A percentile compares a stretch with the other conserved stretches of the same genome.
phyloP scores from a whole-genome alignment of 2,797 vertebrate genomes.

The Vipera latastei region DNA sequence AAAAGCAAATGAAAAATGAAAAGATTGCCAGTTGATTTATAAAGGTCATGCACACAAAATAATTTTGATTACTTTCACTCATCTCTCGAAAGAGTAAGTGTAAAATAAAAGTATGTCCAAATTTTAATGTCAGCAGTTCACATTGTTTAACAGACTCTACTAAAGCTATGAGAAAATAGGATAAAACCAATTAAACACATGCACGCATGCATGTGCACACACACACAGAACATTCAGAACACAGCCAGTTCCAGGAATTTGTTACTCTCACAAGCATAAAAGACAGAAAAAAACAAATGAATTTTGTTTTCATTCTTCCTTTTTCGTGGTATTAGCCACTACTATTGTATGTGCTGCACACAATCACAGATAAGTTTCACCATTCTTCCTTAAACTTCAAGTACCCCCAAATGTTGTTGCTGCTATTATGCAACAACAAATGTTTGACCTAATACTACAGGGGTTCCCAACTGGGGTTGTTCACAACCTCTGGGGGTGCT shows the following conservation, averaged over 20 bases:
- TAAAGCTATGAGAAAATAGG: conserved; percentile 27
- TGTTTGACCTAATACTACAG: not conserved
- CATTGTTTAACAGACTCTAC: conserved; percentile 39
- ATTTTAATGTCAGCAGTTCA: conserved; percentile 29
- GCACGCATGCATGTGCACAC: not conserved
- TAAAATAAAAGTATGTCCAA: conserved; percentile 37
- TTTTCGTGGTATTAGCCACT: not conserved
- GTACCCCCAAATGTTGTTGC: not conserved
- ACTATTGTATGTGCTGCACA: not conserved
- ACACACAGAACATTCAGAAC: not conserved
- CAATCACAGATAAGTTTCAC: not conserved
- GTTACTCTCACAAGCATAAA: not conserved
- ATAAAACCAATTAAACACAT: conserved; percentile 23
- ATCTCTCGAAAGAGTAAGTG: conserved; percentile 45
- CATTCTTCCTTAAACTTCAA: not conserved
- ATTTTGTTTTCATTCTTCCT: not conserved
- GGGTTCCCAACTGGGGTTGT: too few species aligned
- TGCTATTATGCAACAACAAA: not conserved
- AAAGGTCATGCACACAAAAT: conserved; percentile 59
- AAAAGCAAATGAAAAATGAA: conserved; percentile 52
- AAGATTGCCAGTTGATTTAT: conserved; percentile 51
- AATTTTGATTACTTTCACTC: conserved; percentile 56
- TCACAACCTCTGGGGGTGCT: too few species aligned
- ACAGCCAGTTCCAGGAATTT: too few species aligned
- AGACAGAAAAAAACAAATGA: not conserved